Base-by-base conservation (phyloP, 2,888 invertebrate species). In the Drosophila paranaensis region DNA sequence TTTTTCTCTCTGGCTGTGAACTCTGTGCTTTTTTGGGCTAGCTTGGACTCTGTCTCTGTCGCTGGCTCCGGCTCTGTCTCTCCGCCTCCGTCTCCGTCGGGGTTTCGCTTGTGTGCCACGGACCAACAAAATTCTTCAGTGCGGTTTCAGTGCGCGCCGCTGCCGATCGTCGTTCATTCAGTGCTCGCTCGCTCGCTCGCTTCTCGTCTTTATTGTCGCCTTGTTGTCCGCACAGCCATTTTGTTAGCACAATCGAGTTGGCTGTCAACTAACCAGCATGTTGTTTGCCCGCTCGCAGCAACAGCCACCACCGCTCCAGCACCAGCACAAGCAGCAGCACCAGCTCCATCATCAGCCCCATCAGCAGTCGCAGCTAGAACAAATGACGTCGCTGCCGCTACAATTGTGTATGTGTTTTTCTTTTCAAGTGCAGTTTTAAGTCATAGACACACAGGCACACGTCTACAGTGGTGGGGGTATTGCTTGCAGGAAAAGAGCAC, bases 281-380 rank as follows among this genome's bases (percentile, higher is more conserved):
- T 88, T 86, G 87, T 89, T 89, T 75, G 90, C 76, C 67, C 74
- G 86, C 80, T 78, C 79, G 67, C 81, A 82, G 61, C 89, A 82
- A 55, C 86, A 79, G 56, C 86, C 76, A 43, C 64, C 60, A 48
- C 73, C 70, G 69, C 77, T 57, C 14, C 69, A 71, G 4, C 75
- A 67, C 8, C 82, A 78, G 16, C 42, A 5, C 5, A 81, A 56
- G 3, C 84, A 75, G 39, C 84, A 56, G 3, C 85, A 75, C 27
- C 27, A 27, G 27, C 75, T 71, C 8, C 82, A 76, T n/a, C 83
- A 54, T 3, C 75, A 73, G 8, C 82, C 74, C n/a, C 20, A 20
- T 20, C 83, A 56, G 3, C 84, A 75, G 42, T 63, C 56, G 3
- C 78, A 54, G 1, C 72, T 66, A 20, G 81, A 70, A 25, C 74